phyloP scores from a whole-genome alignment of 2,888 invertebrate species.

The Drosophila phalerata region DNA sequence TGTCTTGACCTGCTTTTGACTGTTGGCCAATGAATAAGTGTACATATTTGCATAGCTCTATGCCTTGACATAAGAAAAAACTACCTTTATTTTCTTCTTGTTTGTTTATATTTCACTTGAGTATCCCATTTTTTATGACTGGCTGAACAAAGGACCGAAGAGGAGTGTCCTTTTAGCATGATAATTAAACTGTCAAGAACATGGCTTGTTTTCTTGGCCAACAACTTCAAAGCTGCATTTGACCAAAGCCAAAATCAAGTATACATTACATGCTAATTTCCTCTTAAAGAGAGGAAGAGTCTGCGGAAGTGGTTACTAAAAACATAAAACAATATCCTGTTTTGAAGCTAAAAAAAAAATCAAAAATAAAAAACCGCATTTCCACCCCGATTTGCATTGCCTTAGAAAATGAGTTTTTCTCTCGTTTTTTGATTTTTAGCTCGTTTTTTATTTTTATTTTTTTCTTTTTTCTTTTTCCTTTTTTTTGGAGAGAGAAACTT shows the following conservation, averaged over 20 bases:
- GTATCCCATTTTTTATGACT: not conserved
- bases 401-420: constrained; percentile 66
- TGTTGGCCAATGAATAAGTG: not conserved
- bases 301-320: not conserved
- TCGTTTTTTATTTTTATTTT: constrained; percentile 22
- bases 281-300: constrained; percentile 18
- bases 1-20: constrained; percentile 1
- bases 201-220: constrained; percentile 23
- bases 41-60: constrained; percentile 21
- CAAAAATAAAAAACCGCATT: constrained; percentile 14
- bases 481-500: constrained; percentile 12
- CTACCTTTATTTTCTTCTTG: not conserved
- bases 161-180: constrained; percentile 16
- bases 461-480: not conserved
- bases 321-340: constrained; percentile 68
- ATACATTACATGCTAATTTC: constrained; percentile 68
- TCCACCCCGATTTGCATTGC: constrained; percentile 50
- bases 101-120: not conserved
- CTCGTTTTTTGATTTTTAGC: not conserved
- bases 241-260: constrained; percentile 32
- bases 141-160: not conserved
- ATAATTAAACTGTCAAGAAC: constrained; percentile 72
- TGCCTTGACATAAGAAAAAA: constrained; percentile 1
- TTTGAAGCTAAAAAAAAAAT: constrained; percentile 27
- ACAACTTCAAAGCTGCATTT: constrained; percentile 61